Base-by-base conservation (phyloP, 2,888 invertebrate species). In the Scaeva pyrastri region DNA sequence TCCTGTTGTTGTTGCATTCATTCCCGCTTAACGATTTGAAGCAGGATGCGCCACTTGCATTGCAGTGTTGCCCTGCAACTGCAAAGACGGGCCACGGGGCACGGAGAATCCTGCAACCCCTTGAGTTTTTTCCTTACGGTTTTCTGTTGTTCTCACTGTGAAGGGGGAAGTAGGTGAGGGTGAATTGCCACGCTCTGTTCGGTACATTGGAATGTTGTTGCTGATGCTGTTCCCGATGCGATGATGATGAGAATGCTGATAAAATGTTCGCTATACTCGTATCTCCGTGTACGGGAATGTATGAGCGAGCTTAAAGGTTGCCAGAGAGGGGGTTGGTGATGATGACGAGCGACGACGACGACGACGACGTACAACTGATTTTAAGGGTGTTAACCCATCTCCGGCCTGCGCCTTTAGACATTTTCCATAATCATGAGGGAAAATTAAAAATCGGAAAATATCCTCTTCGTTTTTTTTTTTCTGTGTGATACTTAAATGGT, bases 391-490 rank as follows among this genome's bases (percentile, higher is more conserved):
- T 62, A 68, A 41, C 62, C 73, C 76, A 64, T 58, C 76, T 76
- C 64, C 12, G 4, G 62, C 2, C 39, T 10, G 3, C 10, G 21
- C 50, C 19, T 0, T 12, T 77, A 73, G 58, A 71, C 43, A 52
- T 14, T 70, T 31, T 52, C 10, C 62, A 77, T 77, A 77, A 86
- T 77, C 73, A 81, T 73, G 82, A 71, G 62, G 71, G 64, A 73
- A 82, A 78, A 82, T 86, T 82, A 82, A 78, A 86, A 86, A 81
- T 81, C 85, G 68, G 81, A 85, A 84, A 72, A 74, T 52, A 11
- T 19, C 39, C 26, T 56, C 36, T 39, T 39, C 23, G n/a, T 73
- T 12, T 8, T 41, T 58, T 26, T n/a, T 41, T n/a, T 56, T 60
- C 19, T 26, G 55, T 26, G 45, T 62, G 43, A 60, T 26, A 26